Evolutionary conservation across 2,888 invertebrate species (phyloP), one percentile per base, ranked within the genome.

Genomic region (Amphipoea lucens): DNA sequence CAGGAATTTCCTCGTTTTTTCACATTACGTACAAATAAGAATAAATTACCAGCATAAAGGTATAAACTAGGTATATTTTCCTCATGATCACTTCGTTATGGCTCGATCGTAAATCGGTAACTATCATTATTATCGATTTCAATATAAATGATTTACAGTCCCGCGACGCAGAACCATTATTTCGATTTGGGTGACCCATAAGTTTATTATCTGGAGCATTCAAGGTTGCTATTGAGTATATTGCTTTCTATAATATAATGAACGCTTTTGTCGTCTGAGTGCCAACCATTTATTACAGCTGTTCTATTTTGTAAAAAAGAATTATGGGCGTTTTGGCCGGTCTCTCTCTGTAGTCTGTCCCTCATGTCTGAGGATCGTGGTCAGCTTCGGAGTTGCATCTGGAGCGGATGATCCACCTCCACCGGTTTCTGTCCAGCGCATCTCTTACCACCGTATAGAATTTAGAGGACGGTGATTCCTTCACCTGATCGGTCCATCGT

Each of bases 161-260:
- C 11, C 62, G 5, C 20, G 76, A 72, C 76, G 68, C 65, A n/a
- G 1, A 79, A 29, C 69, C 42, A 83, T 83, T 71, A 83, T 57
- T 51, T 70, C 11, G 48, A 74, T 74, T 57, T 62, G 14, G 6
- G 5, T n/a, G 29, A 17, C 23, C 29, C 42, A 54, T 75, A 48
- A 62, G 5, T 48, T 40, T 62, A 42, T 62, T 62, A 79, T 79
- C 45, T 9, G 12, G 9, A 51, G 4, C 36, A 17, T 48, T 45
- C 54, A 65, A 45, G 54, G 82, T 17, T n/a, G 5, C 7, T 81
- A n/a, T 48, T 57, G 3, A 65, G 14, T 48, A 66, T 42, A 62
- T 20, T 14, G 12, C 5, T 51, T 78, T 78, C 17, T 78, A 23
- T 29, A 69, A 20, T 77, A 23, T 6, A 36, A 57, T 45, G 23